A percentile compares a stretch with the other conserved stretches of the same genome.
Evolutionary conservation across 92 coral and sea anemone species (phyloP).

Genomic region (Porites rus): DNA sequence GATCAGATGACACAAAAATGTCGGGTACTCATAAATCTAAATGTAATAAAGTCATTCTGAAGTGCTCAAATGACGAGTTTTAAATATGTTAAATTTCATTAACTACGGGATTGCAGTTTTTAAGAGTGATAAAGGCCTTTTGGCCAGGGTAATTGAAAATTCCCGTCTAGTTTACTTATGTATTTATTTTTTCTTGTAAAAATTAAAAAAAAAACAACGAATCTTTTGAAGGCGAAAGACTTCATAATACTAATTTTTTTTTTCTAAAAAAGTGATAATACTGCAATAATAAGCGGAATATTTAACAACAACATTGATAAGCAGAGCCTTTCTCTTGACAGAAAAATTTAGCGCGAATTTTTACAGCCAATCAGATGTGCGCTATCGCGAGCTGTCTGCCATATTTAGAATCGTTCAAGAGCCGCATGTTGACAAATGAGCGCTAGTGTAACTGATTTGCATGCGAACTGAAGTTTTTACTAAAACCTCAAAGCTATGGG

Average conservation of each 20-base stretch:
- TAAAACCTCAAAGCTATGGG: conserved; percentile 21
- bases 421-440: background rate
- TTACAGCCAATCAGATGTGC: conserved; percentile 56
- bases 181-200: no score
- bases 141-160: background rate
- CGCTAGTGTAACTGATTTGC: conserved; percentile 26
- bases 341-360: conserved; percentile 52
- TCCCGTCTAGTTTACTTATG: background rate
- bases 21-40: background rate
- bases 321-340: conserved; percentile 3
- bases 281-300: no score
- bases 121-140: no score
- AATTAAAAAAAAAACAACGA: background rate
- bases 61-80: background rate
- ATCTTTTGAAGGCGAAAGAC: no score
- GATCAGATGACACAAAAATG: no score
- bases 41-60: background rate
- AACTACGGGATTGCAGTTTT: background rate
- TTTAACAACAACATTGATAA: background rate
- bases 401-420: conserved; percentile 48
- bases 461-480: conserved; percentile 3
- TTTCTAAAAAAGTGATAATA: no score
- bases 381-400: conserved; percentile 35
- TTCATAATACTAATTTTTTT: no score
- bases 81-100: conserved; percentile 12